Evolutionary conservation across 2,797 vertebrate genomes (phyloP).

Genomic region (Pachyuromys duprasi): DNA sequence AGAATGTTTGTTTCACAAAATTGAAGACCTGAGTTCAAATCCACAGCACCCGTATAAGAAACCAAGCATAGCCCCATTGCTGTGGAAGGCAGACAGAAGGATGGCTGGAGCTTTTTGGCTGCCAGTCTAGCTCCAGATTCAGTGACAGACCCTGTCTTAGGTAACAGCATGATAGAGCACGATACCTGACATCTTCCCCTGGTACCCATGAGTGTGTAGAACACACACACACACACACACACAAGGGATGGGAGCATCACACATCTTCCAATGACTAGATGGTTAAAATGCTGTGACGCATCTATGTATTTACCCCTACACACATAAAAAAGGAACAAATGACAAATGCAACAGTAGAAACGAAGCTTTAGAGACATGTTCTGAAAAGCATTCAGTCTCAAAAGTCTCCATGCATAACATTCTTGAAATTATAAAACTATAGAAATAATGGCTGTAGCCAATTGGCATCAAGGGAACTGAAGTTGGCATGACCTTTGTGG

Average conservation of each 20-base stretch:
- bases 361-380: neutral
- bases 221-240: neutral
- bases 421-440: neutral
- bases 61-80: neutral
- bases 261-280: neutral
- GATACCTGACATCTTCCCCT: neutral
- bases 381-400: neutral
- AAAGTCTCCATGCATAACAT: neutral
- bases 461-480: neutral
- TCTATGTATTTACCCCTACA: neutral
- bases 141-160: neutral
- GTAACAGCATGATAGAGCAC: neutral
- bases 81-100: neutral
- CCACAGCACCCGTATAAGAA: neutral
- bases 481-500: accelerated
- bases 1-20: neutral
- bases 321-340: neutral
- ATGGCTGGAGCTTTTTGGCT: neutral
- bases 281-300: neutral
- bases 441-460: neutral
- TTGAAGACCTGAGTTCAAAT: neutral
- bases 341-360: neutral
- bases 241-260: neutral
- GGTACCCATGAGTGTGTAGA: too few relatives aligned
- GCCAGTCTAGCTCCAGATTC: neutral